phyloP scores from a whole-genome alignment of 2,797 vertebrate genomes.

The Eulemur mongoz region DNA sequence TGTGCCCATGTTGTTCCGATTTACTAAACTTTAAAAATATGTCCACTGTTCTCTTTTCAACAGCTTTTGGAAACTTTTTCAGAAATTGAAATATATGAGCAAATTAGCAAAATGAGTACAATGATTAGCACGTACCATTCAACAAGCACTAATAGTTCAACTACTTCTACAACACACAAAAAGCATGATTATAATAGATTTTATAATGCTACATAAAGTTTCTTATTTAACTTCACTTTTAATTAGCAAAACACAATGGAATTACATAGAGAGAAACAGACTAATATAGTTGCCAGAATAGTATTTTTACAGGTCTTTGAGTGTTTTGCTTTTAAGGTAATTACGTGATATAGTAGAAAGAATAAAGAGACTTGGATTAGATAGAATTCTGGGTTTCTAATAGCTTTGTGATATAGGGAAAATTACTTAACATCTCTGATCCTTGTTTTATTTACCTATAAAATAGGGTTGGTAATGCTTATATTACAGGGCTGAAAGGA shows the following conservation, averaged over 20 bases:
- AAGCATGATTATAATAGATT: not conserved
- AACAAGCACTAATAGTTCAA: not conserved
- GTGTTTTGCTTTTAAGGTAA: not conserved
- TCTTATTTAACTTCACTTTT: conserved; percentile 24
- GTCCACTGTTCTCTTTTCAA: conserved; percentile 57
- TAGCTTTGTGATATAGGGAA: not conserved
- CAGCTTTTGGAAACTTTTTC: conserved; percentile 61
- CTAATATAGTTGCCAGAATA: not conserved
- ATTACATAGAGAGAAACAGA: not conserved
- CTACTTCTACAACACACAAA: not conserved
- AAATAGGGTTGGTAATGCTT: not conserved
- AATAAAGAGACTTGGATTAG: not conserved
- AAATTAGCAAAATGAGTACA: conserved; percentile 59
- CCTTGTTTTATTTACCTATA: not conserved
- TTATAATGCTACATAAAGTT: not conserved
- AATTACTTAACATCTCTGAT: conserved; percentile 4
- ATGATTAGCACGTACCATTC: conserved; percentile 52
- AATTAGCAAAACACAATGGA: conserved; percentile 23
- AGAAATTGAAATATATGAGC: conserved; percentile 62
- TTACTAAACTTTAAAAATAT: conserved; percentile 62
- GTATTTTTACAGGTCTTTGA: not conserved
- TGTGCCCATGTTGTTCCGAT: conserved; percentile 69
- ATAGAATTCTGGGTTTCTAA: not conserved
- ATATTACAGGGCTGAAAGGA: not conserved
- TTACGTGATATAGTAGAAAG: not conserved